These are phyloP conservation scores for Cololabis saira DNA, from an alignment of 2,113 vertebrate species.

Conservation along the genomic window DNA sequence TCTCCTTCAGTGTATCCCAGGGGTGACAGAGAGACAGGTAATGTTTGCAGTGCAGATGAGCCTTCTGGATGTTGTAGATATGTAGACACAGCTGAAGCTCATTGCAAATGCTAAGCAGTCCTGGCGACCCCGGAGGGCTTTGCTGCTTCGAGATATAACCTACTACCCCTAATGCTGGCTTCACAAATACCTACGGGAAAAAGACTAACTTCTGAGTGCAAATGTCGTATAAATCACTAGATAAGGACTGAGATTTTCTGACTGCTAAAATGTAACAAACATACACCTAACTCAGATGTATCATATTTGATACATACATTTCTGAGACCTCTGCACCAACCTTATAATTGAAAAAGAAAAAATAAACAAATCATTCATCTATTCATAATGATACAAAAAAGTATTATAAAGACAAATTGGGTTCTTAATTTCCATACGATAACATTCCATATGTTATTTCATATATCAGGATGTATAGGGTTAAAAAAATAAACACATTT, in stretches of 20 bases:
- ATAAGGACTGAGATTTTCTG: slow-evolving; percentile 17
- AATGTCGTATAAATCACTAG: slow-evolving; percentile 35
- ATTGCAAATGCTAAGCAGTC: slow-evolving; percentile 76
- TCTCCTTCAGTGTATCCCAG: slow-evolving; percentile 42
- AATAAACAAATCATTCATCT: too few species aligned
- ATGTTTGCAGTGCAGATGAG: slow-evolving; percentile 75
- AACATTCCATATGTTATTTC: too few species aligned
- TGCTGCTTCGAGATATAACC: slow-evolving; percentile 61
- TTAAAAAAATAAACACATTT: slow-evolving; percentile 21
- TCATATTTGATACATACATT: too few species aligned
- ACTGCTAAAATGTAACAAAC: slow-evolving; percentile 28
- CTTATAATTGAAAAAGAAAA: too few species aligned
- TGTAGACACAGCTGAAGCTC: slow-evolving; percentile 59
- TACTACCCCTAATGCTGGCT: slow-evolving; percentile 52
- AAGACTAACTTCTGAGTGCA: slow-evolving; percentile 39
- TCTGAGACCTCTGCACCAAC: too few species aligned
- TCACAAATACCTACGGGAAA: slow-evolving; percentile 49
- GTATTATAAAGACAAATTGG: too few species aligned
- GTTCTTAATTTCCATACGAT: too few species aligned
- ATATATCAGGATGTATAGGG: background rate
- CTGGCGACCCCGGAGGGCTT: slow-evolving; percentile 54
- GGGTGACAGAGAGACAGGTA: slow-evolving; percentile 67
- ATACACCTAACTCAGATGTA: too few species aligned
- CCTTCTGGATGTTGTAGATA: slow-evolving; percentile 69
- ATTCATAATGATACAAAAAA: too few species aligned